Percentiles rank a stretch among this genome's conserved stretches.
phyloP scores from a whole-genome alignment of 2,113 vertebrate genomes.

The Lontra canadensis region DNA sequence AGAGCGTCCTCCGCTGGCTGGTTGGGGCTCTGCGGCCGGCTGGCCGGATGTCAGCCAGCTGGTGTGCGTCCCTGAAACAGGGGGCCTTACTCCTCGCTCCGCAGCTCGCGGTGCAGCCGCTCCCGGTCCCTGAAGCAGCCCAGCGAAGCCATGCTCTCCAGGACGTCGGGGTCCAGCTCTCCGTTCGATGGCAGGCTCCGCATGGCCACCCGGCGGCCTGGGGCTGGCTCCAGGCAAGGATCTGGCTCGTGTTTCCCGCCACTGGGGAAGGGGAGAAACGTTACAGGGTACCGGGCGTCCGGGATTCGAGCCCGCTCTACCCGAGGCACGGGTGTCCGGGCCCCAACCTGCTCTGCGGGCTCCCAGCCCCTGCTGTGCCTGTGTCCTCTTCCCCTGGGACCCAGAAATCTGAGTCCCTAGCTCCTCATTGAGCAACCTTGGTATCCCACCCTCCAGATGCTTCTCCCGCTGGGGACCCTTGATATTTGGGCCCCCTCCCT shows the following conservation, averaged over 20 bases:
- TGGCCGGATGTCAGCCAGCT: rapidly evolving
- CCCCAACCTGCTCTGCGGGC: neutral
- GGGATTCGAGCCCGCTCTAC: neutral
- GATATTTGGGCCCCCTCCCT: neutral
- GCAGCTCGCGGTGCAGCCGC: conserved; percentile 91
- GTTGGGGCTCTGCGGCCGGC: rapidly evolving
- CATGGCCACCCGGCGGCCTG: conserved; percentile 89
- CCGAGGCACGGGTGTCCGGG: neutral
- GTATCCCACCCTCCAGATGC: neutral
- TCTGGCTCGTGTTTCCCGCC: conserved; percentile 92
- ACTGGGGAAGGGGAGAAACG: conserved; percentile 68
- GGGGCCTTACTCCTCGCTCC: conserved; percentile 90
- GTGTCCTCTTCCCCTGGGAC: neutral
- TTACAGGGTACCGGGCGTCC: rapidly evolving
- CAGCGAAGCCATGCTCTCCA: conserved; percentile 94
- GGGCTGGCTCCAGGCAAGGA: conserved; percentile 89
- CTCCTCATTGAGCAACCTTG: neutral
- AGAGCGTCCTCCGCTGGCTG: neutral
- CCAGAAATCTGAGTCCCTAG: neutral
- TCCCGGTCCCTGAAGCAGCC: conserved; percentile 93
- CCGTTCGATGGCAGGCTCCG: conserved; percentile 88
- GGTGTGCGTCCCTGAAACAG: rapidly evolving
- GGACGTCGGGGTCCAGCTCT: conserved; percentile 93
- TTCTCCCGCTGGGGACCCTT: neutral
- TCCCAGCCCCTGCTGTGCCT: neutral